These are phyloP conservation scores for Scartelaos histophorus DNA, from an alignment of 2,113 vertebrate genomes.

Conservation along the genomic window DNA sequence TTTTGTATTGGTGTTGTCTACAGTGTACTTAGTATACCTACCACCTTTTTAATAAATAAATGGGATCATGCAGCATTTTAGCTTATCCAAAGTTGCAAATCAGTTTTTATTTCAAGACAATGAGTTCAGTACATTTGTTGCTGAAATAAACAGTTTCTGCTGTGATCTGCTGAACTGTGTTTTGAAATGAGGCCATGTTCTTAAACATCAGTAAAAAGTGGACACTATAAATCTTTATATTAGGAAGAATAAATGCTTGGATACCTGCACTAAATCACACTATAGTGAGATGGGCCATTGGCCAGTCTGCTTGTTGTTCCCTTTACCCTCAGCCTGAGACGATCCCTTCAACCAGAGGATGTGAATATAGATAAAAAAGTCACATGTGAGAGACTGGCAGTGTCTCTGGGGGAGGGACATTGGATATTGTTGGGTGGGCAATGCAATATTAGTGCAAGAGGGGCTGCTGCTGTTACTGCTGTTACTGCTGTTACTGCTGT, in stretches of 20 bases:
- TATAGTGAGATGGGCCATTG: conserved; percentile 34
- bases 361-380: conserved; percentile 51
- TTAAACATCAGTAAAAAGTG: conserved; percentile 25
- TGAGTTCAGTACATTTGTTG: neutral
- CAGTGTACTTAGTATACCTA: neutral
- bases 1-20: neutral
- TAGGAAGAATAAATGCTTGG: conserved; percentile 27
- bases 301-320: conserved; percentile 18
- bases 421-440: conserved; percentile 49
- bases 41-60: neutral
- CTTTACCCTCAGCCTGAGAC: conserved; percentile 41
- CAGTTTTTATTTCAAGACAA: conserved; percentile 12
- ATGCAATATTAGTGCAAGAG: conserved; percentile 29
- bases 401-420: conserved; percentile 42
- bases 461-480: conserved; percentile 15
- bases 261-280: conserved; percentile 49
- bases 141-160: neutral
- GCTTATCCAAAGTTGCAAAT: conserved; percentile 18
- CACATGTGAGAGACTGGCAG: conserved; percentile 41
- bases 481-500: conserved; percentile 40
- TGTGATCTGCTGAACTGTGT: conserved; percentile 4
- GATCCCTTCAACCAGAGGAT: conserved; percentile 31
- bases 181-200: neutral
- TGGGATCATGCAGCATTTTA: neutral
- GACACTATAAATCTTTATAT: neutral